Conservation (phyloP, 2,113 vertebrate species). For the Bungarus multicinctus region DNA sequence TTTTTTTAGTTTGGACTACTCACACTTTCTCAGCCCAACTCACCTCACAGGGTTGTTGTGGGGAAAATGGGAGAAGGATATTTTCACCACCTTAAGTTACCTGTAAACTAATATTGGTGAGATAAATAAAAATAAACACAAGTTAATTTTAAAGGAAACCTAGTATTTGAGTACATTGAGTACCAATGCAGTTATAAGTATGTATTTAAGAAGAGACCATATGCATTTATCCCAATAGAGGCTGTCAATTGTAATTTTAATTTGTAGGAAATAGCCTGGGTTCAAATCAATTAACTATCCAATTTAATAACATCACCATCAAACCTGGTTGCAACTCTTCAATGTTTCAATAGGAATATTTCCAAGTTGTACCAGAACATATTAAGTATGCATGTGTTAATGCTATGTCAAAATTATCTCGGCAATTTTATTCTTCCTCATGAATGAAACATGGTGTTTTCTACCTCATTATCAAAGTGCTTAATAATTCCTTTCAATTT, state of each 20-base stretch:
- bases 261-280: neutral
- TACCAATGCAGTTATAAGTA: neutral
- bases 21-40: neutral
- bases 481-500: neutral
- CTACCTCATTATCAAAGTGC: neutral
- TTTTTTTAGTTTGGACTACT: neutral
- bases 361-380: neutral
- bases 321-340: neutral
- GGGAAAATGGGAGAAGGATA: neutral
- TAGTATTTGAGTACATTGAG: constrained; percentile 9
- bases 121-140: neutral
- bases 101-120: neutral
- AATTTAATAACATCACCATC: neutral
- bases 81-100: neutral
- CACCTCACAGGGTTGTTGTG: neutral
- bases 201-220: neutral
- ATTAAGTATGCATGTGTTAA: neutral
- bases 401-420: neutral
- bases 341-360: neutral
- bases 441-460: neutral
- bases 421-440: neutral
- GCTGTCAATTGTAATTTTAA: neutral
- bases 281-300: neutral
- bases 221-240: neutral
- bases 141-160: constrained; percentile 40